Evolutionary conservation across 2,888 invertebrate genomes (phyloP).

Genomic region (Lucinisca nassula): DNA sequence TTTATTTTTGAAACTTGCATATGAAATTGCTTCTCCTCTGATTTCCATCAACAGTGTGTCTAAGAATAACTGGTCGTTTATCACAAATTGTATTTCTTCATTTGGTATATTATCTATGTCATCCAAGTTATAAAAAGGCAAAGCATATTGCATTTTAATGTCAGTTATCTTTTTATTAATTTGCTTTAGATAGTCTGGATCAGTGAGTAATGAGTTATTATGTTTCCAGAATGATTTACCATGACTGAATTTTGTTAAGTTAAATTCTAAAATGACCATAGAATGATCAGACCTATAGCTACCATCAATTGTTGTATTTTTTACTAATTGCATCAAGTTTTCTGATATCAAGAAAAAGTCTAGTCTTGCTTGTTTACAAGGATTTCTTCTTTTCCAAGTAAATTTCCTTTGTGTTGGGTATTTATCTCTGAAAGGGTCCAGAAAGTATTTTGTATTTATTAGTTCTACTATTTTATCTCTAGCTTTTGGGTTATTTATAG

Average conservation of each 20-base stretch:
- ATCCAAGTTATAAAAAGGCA: constrained; percentile 6
- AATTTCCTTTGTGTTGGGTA: neutral
- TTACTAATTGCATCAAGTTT: neutral
- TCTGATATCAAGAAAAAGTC: neutral
- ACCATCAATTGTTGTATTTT: neutral
- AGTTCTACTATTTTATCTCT: neutral
- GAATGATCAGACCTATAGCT: neutral
- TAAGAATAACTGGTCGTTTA: constrained; percentile 21
- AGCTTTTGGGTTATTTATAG: neutral
- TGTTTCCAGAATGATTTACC: neutral
- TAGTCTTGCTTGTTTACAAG: neutral
- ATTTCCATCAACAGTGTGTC: constrained; percentile 31
- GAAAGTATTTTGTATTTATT: neutral
- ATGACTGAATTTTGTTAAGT: neutral
- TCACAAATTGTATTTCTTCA: constrained; percentile 18
- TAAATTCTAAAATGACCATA: neutral
- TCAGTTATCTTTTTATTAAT: constrained; percentile 6
- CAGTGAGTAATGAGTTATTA: neutral
- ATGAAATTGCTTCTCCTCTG: constrained; percentile 12
- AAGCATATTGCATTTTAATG: constrained; percentile 15
- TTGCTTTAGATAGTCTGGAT: neutral
- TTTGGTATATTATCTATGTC: neutral
- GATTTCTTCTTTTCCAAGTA: neutral
- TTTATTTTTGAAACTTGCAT: constrained; percentile 23
- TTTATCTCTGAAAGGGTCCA: neutral